Base-by-base conservation (phyloP, 2,797 vertebrate genomes). In the Anabas testudineus region DNA sequence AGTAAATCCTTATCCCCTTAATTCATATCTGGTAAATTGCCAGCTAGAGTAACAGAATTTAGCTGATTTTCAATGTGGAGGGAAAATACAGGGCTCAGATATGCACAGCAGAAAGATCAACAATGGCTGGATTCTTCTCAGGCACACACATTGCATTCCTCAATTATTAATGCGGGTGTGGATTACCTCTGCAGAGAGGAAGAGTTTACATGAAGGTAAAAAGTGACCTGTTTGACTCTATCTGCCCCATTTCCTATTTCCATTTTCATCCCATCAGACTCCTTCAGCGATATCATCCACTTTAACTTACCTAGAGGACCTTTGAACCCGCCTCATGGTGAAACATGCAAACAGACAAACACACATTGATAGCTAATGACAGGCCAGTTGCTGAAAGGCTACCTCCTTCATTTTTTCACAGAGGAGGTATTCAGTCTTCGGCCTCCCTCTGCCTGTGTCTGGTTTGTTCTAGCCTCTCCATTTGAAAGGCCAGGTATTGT, bases 401-500 rank as follows among this genome's bases (percentile, higher is more conserved):
- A 42, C 56, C 64, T 81, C 68, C 55, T 65, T 76, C 52, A 13
- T 70, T 48, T 65, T 47, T 51, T 69, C 85, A 86, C 74, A 91
- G 78, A 87, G 71, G 71, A 77, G 76, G 83, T 59, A 89, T 88
- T 90, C 74, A 87, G 34, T 2, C 14, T 39, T 74, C 81, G 80
- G 75, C 70, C 84, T 74, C 42, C 26, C 64, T 66, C 61, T 6
- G 81, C 74, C 71, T 53, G 55, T 81, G 85, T 85, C 80, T 90
- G n/a, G n/a, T n/a, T 77, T 70, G 78, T 83, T 62, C 78, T 77
- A 79, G 73, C 81, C 78, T 86, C 86, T 86, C 67, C 36, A 61
- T 86, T 78, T 91, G 89, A 93, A 90, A 86, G 81, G 85, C 37
- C 83, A 86, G 88, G 89, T 94, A 91, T 91, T 91, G 92, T 94